Base-by-base conservation (phyloP, 2,888 invertebrate species). In the Drosophila recens region DNA sequence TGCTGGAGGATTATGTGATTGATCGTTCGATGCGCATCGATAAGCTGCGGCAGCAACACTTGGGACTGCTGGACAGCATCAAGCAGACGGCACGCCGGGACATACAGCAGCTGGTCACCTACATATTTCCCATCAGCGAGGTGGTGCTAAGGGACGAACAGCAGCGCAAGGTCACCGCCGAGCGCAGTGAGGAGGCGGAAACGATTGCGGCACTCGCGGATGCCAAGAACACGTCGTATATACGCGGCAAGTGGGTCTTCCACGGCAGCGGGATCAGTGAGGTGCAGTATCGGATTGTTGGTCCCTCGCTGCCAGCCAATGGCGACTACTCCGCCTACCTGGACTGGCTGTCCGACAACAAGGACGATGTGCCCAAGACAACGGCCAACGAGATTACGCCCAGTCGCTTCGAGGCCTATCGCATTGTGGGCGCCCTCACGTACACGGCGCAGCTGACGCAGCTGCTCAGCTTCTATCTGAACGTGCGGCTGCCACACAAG, bases 381-480 rank as follows among this genome's bases (percentile, higher is more conserved):
- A 87, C 91, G 5, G 93, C 93, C 23, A 93, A 93, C 77, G 94
- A 94, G 78, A 93, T 94, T 66, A 93, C 94, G 67, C 94, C 94
- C 15, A 95, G 95, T 87, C 94, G 94, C 76, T 95, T 96, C 91
- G 95, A 95, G 80, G 95, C 95, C 46, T 95, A 95, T 89, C 95
- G 95, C 75, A 96, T 96, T 79, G 95, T 95, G 91, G 97, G 96
- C 75, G 98, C 97, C 58, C 94, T 98, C 46, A 96, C 96, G 45
- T 97, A 97, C 91, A 96, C 96, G 43, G 96, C 97, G 65, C 98
- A 98, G 93, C 94, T 98, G 80, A 94, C 96, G 49, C 95, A 96
- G 90, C 94, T 97, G 78, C 93, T 98, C 77, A 96, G 97, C 53
- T 97, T 95, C 94, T 96, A 96, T 91, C 94, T 98, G 72, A 97